A percentile compares a stretch with the other conserved stretches of the same genome.
Evolutionary conservation across 2,113 vertebrate genomes (phyloP).

Genomic region (Chamaetylas fuelleborni): DNA sequence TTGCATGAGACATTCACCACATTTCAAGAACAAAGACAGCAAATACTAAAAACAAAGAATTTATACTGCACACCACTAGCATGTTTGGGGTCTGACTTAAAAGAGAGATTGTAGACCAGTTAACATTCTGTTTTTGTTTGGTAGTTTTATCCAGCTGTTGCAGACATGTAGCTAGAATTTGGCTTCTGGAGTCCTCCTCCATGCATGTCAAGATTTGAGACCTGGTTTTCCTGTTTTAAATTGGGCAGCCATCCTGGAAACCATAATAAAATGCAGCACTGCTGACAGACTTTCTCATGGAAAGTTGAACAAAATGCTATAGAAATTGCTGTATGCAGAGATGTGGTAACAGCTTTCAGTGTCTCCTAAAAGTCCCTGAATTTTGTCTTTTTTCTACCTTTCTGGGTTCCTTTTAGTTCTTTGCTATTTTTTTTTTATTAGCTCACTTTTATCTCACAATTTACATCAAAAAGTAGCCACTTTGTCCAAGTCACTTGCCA

Average conservation of each 20-base stretch:
- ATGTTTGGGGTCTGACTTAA: neutral
- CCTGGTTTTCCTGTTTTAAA: slow-evolving; percentile 26
- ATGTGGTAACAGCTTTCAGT: neutral
- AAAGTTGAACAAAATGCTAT: neutral
- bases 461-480: neutral
- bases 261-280: slow-evolving; percentile 20
- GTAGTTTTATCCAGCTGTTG: neutral
- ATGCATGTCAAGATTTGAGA: slow-evolving; percentile 24
- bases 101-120: neutral
- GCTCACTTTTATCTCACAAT: neutral
- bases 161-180: neutral
- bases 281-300: slow-evolving; percentile 18
- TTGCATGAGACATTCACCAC: neutral
- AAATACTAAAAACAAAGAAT: neutral
- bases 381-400: neutral
- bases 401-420: neutral
- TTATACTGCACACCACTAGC: neutral
- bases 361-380: neutral
- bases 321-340: neutral
- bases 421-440: neutral
- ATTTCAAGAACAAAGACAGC: neutral
- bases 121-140: neutral
- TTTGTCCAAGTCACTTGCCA: neutral
- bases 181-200: neutral
- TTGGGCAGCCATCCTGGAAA: slow-evolving; percentile 35